Evolutionary conservation across 1,140 invertebrate genomes (phyloP), one percentile per base, ranked within the genome.

Genomic region (Nomia melanderi): DNA sequence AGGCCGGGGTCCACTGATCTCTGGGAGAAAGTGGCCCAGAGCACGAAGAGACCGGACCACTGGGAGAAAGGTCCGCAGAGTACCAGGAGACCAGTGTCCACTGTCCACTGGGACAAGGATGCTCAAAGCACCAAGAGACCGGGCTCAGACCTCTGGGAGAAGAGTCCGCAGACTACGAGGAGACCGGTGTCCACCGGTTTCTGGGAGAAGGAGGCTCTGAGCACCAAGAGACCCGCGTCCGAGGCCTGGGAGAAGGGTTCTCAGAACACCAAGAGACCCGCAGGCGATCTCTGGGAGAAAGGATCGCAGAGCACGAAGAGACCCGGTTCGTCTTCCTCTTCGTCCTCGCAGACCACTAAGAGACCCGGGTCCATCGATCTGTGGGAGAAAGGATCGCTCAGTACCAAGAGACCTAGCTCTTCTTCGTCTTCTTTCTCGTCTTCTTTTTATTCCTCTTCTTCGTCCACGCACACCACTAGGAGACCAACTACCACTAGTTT

Each of bases 81-180:
- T 1, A 87, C 87, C 36, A 81, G 78, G 27, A 81, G 75, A 70
- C 65, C 73, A 0, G 33, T 73, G 63, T 39, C 72, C 67, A 8
- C 77, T n/a, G 41, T 71, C 53, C 36, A 17, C 64, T 78, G 82
- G 73, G 74, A 83, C 27, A 82, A 81, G 27, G 65, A 33, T 1
- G 17, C 74, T 0, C 86, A 82, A 14, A 83, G 69, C 0, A 87
- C 87, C n/a, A 80, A 79, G 11, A 81, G 76, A 72, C 63, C 72
- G 1, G 50, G 62, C 62, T 31, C 66, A 25, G 33, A 77, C 41
- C 39, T 25, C 66, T 78, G 81, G 75, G 65, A 84, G 17, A 82
- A 82, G 11, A 59, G 54, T 3, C 27, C 79, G 0, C 86, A 81
- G 23, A 83, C 59, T 0, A 85, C 86, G n/a, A 80, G 79, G 23